Base-by-base conservation (phyloP, 1,140 invertebrate genomes). In the Drosophila baimaii region DNA sequence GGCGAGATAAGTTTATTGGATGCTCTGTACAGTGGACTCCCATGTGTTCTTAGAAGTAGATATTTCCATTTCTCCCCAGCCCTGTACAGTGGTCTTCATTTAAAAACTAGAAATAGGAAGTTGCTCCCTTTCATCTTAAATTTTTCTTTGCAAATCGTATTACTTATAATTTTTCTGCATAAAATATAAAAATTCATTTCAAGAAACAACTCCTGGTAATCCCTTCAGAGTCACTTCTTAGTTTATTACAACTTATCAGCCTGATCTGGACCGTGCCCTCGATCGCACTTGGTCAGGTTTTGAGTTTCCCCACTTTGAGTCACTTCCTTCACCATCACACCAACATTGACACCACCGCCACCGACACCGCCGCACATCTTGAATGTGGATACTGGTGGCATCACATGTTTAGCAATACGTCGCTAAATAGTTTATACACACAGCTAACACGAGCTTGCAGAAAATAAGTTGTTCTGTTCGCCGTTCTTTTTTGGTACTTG, bases 381-480 rank as follows among this genome's bases (percentile, higher is more conserved):
- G 65, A 66, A 56, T 54, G 63, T 49, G 68, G n/a, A n/a, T n/a
- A n/a, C n/a, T 29, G 52, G 21, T 29, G 52, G 43, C 72, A 76
- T 90, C 82, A 90, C 82, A 86, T 90, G 88, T 90, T 90, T 90
- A 90, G 88, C 88, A 90, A 73, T 78, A 66, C 79, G 80, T 77
- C 78, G 88, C 88, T 90, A 90, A 90, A 90, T 80, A 83, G 84
- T 63, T 77, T 81, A 43, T 69, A 76, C 65, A 68, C 73, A 77
- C 68, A 76, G 49, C 17, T 51, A 51, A 49, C 47, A 77, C 52
- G 41, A 43, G 63, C 23, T 55, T 66, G 55, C 66, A 71, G 68
- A 71, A 71, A 71, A 71, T 71, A 56, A 33, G 65, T 41, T 72
- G 51, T 72, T 70, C 66, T 47, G 51, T 72, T 70, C 66, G 66